These are phyloP conservation scores for Piscicola geometra DNA, from an alignment of 2,888 invertebrate genomes.

Conservation along the genomic window DNA sequence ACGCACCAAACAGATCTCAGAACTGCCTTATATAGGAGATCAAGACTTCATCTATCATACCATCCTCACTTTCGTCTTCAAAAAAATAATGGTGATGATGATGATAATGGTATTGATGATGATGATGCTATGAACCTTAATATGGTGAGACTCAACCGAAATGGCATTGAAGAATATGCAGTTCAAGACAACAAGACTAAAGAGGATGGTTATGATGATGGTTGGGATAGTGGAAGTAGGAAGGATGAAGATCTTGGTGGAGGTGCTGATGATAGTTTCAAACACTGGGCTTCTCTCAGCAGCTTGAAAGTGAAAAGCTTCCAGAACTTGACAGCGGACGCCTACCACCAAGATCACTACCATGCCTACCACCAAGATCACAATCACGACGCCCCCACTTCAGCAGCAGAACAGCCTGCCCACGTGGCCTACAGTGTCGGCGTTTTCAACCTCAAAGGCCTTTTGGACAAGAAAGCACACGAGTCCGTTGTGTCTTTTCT, in stretches of 20 bases:
- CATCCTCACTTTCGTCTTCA: too few relatives aligned
- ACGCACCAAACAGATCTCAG: too few relatives aligned
- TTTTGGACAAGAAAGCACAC: too few relatives aligned
- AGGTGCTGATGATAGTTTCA: not conserved
- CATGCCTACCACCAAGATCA: slow-evolving; percentile 37
- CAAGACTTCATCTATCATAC: too few relatives aligned
- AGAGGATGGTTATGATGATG: not conserved
- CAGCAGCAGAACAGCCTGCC: slow-evolving; percentile 45
- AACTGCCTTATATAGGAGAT: too few relatives aligned
- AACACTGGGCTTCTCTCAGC: not conserved
- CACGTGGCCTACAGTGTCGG: slow-evolving; percentile 47
- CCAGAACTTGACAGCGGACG: too few relatives aligned
- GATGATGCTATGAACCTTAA: too few relatives aligned
- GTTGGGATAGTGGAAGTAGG: not conserved
- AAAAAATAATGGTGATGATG: not conserved
- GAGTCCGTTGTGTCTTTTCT: too few relatives aligned
- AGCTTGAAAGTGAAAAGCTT: not conserved
- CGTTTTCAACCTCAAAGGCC: slow-evolving; percentile 32
- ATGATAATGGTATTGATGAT: not conserved
- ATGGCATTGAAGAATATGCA: not conserved
- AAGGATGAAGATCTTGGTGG: not conserved
- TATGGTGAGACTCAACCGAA: too few relatives aligned
- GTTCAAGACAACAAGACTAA: not conserved
- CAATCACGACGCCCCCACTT: too few relatives aligned
- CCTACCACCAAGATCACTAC: slow-evolving; percentile 35